phyloP scores from a whole-genome alignment of 2,888 invertebrate genomes.

The Endotricha flammealis region DNA sequence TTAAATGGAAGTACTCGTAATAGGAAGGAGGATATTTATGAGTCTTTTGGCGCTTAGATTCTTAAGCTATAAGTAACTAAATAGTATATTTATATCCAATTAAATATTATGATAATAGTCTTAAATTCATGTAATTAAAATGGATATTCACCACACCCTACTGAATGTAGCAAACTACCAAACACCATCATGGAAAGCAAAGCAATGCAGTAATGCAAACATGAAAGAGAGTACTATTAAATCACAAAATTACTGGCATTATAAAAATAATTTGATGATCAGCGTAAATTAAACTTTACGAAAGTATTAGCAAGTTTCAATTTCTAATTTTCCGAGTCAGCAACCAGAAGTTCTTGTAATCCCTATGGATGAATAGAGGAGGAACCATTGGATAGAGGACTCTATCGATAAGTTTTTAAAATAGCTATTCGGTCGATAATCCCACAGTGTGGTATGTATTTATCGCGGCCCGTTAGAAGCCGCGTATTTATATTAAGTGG shows the following conservation, averaged over 20 bases:
- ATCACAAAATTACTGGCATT: conserved; percentile 12
- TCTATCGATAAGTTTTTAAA: conserved; percentile 57
- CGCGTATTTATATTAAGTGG: conserved; percentile 76
- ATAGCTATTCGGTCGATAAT: conserved; percentile 51
- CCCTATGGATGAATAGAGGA: conserved; percentile 34
- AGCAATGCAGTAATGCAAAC: no score
- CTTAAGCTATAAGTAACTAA: no score
- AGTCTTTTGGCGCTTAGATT: no score
- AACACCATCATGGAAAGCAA: no score
- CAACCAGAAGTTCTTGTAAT: conserved; percentile 31
- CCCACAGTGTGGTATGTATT: conserved; percentile 53
- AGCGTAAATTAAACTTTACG: conserved; percentile 36
- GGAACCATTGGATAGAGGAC: conserved; percentile 45
- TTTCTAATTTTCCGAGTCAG: conserved; percentile 21
- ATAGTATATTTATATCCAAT: no score
- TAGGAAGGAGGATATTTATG: no score
- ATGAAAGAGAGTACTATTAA: background rate
- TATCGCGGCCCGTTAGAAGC: conserved; percentile 66
- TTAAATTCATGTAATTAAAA: no score
- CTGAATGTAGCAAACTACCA: no score
- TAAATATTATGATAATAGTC: no score
- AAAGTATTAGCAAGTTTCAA: conserved; percentile 23
- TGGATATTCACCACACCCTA: no score
- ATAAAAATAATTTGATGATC: conserved; percentile 32
- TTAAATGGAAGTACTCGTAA: no score